Percentiles rank a stretch among this genome's conserved stretches.
phyloP scores from a whole-genome alignment of 2,797 vertebrate genomes.

The Thripadectes ignobilis region DNA sequence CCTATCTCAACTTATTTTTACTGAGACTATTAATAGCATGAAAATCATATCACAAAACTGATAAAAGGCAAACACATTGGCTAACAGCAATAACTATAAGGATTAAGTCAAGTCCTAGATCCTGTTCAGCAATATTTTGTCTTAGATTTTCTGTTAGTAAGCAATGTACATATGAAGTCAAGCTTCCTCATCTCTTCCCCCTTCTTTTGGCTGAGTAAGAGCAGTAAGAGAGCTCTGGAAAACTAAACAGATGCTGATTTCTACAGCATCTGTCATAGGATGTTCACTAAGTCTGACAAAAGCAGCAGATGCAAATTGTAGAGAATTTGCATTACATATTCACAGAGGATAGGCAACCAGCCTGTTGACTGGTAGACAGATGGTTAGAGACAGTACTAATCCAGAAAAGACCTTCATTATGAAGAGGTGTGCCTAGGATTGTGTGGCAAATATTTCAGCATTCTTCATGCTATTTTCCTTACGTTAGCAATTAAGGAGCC shows the following conservation, averaged over 20 bases:
- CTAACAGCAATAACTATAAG: background rate
- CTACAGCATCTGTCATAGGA: background rate
- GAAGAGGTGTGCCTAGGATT: background rate
- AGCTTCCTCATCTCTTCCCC: background rate
- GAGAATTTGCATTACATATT: background rate
- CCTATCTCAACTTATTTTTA: background rate
- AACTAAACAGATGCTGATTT: conserved; percentile 1
- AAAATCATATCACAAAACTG: background rate
- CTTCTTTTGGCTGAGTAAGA: background rate
- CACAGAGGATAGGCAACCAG: background rate
- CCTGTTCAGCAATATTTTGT: background rate
- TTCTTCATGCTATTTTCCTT: background rate
- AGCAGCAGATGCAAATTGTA: background rate
- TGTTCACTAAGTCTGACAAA: background rate
- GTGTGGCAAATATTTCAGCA: background rate
- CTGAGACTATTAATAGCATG: background rate
- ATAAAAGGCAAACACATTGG: background rate
- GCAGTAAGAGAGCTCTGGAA: background rate
- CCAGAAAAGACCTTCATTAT: background rate
- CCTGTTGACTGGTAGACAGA: background rate
- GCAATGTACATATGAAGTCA: background rate
- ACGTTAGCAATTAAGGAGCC: background rate
- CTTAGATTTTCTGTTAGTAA: background rate
- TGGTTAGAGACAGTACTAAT: background rate
- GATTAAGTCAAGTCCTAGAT: background rate